Conservation (phyloP, 2,888 invertebrate species). For the Smittia sp. region DNA sequence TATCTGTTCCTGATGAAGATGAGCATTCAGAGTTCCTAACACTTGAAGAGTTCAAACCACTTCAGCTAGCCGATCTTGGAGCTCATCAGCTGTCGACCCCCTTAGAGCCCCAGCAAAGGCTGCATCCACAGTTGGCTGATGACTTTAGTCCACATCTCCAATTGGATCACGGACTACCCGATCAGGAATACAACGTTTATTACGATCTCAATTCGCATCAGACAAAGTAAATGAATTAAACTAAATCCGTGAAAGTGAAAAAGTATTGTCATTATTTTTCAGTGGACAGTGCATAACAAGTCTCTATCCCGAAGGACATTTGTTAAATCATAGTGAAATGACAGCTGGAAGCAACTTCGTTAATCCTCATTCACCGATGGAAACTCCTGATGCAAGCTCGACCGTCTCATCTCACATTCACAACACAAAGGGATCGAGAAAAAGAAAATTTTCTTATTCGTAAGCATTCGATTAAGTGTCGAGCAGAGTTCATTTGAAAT, state of each 20-base stretch:
- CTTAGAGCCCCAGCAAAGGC: not conserved
- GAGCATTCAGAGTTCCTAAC: conserved; percentile 51
- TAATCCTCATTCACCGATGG: not conserved
- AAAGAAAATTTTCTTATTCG: conserved; percentile 31
- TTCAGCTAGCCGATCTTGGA: conserved; percentile 45
- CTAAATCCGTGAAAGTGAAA: not conserved
- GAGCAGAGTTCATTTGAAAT: not conserved
- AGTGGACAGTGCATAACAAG: not conserved
- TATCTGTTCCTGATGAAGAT: conserved; percentile 52
- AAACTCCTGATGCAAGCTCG: not conserved
- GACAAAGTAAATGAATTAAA: conserved; percentile 43
- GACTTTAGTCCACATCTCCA: not conserved
- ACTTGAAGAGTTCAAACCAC: conserved; percentile 53
- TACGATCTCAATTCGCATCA: conserved; percentile 44
- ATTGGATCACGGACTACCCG: not conserved
- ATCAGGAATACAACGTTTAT: conserved; percentile 42
- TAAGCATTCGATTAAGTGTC: too few relatives aligned
- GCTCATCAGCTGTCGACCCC: not conserved
- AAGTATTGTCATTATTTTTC: conserved; percentile 4
- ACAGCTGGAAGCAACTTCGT: not conserved
- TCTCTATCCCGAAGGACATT: not conserved
- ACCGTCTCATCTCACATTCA: not conserved
- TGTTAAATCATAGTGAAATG: not conserved
- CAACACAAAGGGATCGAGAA: conserved; percentile 28
- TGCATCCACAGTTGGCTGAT: conserved; percentile 6